Percentiles rank a stretch among this genome's conserved stretches.
Evolutionary conservation across 2,797 vertebrate genomes (phyloP).

Genomic region (Melanotaenia parkinsoni): DNA sequence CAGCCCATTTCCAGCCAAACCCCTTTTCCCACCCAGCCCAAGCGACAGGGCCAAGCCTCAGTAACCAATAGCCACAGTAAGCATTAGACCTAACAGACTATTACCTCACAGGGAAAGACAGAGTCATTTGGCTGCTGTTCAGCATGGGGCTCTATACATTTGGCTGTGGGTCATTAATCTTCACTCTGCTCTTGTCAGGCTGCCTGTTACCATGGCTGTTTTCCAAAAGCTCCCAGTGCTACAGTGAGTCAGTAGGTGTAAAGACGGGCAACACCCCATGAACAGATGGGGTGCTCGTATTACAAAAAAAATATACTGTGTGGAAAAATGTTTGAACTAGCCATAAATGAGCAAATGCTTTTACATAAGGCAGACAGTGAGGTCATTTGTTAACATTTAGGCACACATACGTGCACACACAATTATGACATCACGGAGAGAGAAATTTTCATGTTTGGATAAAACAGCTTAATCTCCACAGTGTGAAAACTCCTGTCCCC

Average conservation of each 20-base stretch:
- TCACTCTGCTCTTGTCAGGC: slow-evolving; percentile 68
- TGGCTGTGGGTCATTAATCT: slow-evolving; percentile 76
- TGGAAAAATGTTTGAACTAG: slow-evolving; percentile 27
- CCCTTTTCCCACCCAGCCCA: slow-evolving; percentile 54
- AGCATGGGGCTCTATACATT: slow-evolving; percentile 69
- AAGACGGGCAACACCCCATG: slow-evolving; percentile 56
- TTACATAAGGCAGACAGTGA: slow-evolving; percentile 32
- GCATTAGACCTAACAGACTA: slow-evolving; percentile 73
- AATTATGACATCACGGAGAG: slow-evolving; percentile 43
- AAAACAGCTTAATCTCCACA: slow-evolving; percentile 31
- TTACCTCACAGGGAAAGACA: slow-evolving; percentile 81
- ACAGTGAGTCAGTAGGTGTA: slow-evolving; percentile 66
- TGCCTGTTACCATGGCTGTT: slow-evolving; percentile 59
- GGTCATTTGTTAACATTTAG: slow-evolving; percentile 36
- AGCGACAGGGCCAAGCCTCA: slow-evolving; percentile 55
- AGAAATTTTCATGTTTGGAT: slow-evolving; percentile 50
- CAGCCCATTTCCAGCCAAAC: slow-evolving; percentile 51
- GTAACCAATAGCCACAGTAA: slow-evolving; percentile 68
- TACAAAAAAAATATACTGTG: slow-evolving; percentile 47
- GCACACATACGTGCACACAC: slow-evolving; percentile 8
- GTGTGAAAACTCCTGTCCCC: slow-evolving; percentile 36
- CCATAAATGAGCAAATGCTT: slow-evolving; percentile 10
- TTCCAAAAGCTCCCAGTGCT: slow-evolving; percentile 57
- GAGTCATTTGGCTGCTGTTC: slow-evolving; percentile 76
- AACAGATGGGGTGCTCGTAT: slow-evolving; percentile 47